A percentile compares a stretch with the other conserved stretches of the same genome.
phyloP scores from a whole-genome alignment of 2,888 invertebrate species.

The Drosophila tanythrix region DNA sequence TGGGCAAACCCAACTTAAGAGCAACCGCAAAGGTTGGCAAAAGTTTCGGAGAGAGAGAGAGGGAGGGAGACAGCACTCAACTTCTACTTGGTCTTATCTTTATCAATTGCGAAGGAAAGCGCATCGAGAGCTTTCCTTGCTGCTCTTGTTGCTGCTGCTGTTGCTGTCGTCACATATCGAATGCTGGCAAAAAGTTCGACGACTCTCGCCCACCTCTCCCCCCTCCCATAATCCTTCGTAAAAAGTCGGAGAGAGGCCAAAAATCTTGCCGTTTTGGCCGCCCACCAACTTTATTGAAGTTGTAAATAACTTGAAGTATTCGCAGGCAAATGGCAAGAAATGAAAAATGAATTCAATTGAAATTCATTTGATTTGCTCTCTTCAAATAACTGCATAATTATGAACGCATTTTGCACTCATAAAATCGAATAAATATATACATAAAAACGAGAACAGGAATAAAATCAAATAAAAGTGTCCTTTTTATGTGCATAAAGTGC shows the following conservation, averaged over 20 bases:
- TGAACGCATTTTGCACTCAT: slow-evolving; percentile 36
- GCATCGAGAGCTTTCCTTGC: slow-evolving; percentile 30
- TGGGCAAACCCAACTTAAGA: slow-evolving; percentile 40
- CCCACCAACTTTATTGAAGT: slow-evolving; percentile 39
- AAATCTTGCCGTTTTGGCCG: slow-evolving; percentile 52
- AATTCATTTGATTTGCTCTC: slow-evolving; percentile 30
- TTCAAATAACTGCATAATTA: slow-evolving; percentile 56
- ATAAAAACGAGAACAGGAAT: slow-evolving; percentile 40
- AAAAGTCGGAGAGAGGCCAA: slow-evolving; percentile 7
- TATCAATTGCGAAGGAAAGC: slow-evolving; percentile 69
- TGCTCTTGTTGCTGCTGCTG: slow-evolving; percentile 14
- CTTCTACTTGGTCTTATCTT: slow-evolving; percentile 64
- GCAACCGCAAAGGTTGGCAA: slow-evolving; percentile 60
- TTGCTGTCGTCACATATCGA: slow-evolving; percentile 58
- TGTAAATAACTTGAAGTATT: slow-evolving; percentile 59
- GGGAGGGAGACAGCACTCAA: slow-evolving; percentile 45
- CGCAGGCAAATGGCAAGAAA: slow-evolving; percentile 33
- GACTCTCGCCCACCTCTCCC: slow-evolving; percentile 26
- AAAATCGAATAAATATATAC: slow-evolving; percentile 17
- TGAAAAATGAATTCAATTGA: slow-evolving; percentile 65
- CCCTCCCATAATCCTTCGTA: not conserved
- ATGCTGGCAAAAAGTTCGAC: slow-evolving; percentile 53
- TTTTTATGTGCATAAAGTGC: slow-evolving; percentile 59
- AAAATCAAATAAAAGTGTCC: slow-evolving; percentile 70
- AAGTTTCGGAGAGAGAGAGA: slow-evolving; percentile 52